Evolutionary conservation across 2,888 invertebrate species (phyloP).

Genomic region (Polymixis lichenea): DNA sequence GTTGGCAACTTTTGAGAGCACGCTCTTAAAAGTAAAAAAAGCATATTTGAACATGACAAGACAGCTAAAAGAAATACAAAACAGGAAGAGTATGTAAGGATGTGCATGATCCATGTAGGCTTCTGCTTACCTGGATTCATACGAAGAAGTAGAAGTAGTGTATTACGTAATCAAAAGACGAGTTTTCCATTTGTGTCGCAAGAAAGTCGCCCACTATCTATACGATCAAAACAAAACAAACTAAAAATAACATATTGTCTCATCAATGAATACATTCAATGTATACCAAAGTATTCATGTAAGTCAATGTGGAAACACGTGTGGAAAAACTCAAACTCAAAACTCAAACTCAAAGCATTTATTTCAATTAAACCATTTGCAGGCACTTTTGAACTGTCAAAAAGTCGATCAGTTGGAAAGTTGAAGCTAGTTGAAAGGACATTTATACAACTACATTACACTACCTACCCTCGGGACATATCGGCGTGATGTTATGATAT

Average conservation of each 20-base stretch:
- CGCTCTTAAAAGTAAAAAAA: neutral
- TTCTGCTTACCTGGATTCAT: neutral
- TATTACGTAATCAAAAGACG: constrained; percentile 38
- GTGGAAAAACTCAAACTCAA: no score
- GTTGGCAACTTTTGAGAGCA: neutral
- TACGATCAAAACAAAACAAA: constrained; percentile 39
- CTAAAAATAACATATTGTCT: constrained; percentile 48
- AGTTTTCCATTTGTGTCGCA: constrained; percentile 47
- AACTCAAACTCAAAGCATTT: no score
- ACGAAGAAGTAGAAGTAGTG: no score
- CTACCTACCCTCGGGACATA: no score
- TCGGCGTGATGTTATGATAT: no score
- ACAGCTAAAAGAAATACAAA: neutral
- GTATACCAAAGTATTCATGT: neutral
- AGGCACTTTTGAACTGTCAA: no score
- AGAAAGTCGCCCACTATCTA: constrained; percentile 57
- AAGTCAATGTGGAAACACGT: neutral
- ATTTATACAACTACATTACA: neutral
- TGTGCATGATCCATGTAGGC: no score
- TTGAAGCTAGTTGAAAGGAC: no score
- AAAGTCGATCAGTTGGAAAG: no score
- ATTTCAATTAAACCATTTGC: no score
- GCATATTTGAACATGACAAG: neutral
- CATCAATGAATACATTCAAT: constrained; percentile 32
- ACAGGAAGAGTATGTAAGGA: no score